phyloP scores from a whole-genome alignment of 2,888 invertebrate genomes.

The Gordius sp. region DNA sequence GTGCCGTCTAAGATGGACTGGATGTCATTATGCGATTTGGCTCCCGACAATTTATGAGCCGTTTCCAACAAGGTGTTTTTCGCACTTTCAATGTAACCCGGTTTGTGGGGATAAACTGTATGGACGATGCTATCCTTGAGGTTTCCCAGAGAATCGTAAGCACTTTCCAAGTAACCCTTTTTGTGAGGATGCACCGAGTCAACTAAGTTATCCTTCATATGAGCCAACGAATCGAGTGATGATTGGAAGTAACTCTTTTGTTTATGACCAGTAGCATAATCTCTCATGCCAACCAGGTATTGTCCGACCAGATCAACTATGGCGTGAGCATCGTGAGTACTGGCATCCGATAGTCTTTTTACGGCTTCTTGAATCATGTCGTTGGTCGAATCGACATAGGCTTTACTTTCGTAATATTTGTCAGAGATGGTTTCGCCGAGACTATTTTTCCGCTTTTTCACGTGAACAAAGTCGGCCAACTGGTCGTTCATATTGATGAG shows the following conservation, averaged over 20 bases:
- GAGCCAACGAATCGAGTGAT: background rate
- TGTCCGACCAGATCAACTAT: background rate
- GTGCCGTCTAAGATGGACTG: background rate
- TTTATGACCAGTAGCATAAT: background rate
- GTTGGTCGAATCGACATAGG: background rate
- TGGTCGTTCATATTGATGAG: background rate
- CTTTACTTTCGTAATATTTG: background rate
- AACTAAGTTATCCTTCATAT: background rate
- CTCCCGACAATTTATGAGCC: background rate
- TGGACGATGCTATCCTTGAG: background rate
- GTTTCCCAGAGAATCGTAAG: background rate
- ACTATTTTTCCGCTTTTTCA: too few species aligned
- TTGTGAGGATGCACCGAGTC: too few species aligned
- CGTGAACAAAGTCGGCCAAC: background rate
- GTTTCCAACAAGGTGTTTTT: background rate
- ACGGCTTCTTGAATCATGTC: background rate
- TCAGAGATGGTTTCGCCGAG: too few species aligned
- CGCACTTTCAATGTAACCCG: background rate
- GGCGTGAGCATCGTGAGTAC: background rate
- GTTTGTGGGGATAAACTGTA: too few species aligned
- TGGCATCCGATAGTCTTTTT: background rate
- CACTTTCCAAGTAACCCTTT: background rate
- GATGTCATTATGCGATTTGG: background rate
- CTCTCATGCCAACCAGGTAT: background rate
- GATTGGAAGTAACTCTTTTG: background rate